Conservation (phyloP, 2,888 invertebrate genomes). For the Plagiodera versicolora region DNA sequence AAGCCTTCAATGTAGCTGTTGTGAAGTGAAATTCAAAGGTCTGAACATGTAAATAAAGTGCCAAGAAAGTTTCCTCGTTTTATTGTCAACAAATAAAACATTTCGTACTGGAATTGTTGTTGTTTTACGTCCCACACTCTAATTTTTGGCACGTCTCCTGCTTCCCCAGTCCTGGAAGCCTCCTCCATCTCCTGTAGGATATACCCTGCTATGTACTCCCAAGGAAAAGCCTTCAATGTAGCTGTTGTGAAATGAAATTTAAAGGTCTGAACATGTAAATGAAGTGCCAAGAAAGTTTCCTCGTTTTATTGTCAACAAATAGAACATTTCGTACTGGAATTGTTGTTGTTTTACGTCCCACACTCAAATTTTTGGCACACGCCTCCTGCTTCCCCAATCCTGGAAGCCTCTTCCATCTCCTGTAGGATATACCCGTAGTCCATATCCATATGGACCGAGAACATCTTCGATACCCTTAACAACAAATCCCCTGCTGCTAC, state of each 20-base stretch:
- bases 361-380: slow-evolving; percentile 47
- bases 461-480: slow-evolving; percentile 68
- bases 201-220: no score
- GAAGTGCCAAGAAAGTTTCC: no score
- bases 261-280: no score
- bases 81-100: no score
- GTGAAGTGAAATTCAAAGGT: neutral
- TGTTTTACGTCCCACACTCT: neutral
- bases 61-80: no score
- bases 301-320: no score
- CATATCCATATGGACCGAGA: slow-evolving; percentile 54
- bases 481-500: slow-evolving; percentile 76
- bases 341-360: slow-evolving; percentile 24
- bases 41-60: no score
- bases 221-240: neutral
- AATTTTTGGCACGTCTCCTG: slow-evolving; percentile 37
- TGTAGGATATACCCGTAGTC: slow-evolving; percentile 58
- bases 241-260: neutral
- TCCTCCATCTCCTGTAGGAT: slow-evolving; percentile 47
- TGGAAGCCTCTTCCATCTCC: slow-evolving; percentile 48
- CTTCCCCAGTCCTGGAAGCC: slow-evolving; percentile 46
- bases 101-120: neutral
- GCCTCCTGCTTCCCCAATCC: slow-evolving; percentile 46
- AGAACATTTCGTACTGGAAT: no score
- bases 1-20: neutral